These are phyloP conservation scores for Artemisiospiza belli DNA, from an alignment of 2,113 vertebrate species.

Conservation along the genomic window DNA sequence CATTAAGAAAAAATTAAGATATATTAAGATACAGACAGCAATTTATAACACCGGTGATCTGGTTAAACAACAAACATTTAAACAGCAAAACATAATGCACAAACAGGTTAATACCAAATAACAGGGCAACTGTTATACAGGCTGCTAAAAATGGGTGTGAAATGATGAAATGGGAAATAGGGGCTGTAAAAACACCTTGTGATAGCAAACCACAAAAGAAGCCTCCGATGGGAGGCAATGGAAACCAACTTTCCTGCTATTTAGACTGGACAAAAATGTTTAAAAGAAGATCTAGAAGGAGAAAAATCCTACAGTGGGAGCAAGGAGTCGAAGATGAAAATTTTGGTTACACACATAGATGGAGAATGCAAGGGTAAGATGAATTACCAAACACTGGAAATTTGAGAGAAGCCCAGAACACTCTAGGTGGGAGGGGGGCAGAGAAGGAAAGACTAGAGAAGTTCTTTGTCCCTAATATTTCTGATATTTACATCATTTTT, in stretches of 20 bases:
- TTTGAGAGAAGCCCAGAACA: not conserved
- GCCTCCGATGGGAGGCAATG: not conserved
- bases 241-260: not conserved
- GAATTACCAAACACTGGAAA: not conserved
- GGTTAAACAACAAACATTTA: not conserved
- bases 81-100: not conserved
- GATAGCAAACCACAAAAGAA: not conserved
- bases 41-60: not conserved
- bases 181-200: not conserved
- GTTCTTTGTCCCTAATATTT: not conserved
- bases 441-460: not conserved
- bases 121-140: not conserved
- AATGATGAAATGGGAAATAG: not conserved
- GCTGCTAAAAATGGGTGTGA: not conserved
- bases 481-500: not conserved
- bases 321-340: not conserved
- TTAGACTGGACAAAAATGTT: not conserved
- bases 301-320: not conserved
- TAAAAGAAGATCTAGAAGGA: not conserved
- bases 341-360: not conserved
- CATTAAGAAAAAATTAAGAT: not conserved
- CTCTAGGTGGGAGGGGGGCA: accelerated
- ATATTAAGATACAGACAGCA: not conserved
- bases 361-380: not conserved
- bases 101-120: not conserved